Base-by-base conservation (phyloP, 2,888 invertebrate genomes). In the Panopea generosa region DNA sequence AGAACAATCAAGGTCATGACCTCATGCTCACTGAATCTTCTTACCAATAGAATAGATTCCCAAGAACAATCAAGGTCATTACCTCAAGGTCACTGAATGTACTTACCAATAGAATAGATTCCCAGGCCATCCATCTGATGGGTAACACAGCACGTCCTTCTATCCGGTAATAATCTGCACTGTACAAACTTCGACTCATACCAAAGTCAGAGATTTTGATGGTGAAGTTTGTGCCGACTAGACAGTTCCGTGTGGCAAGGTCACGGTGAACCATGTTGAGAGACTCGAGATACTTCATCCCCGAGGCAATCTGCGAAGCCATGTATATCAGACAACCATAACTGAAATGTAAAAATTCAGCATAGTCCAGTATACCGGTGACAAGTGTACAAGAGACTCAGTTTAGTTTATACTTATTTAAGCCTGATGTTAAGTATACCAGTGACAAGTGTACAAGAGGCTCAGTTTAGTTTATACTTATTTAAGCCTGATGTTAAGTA, bases 61-160 rank as follows among this genome's bases (percentile, higher is more conserved):
- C 33, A 33, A 4, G 33, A 33, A 33, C 4, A 11, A 11, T 33
- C 33, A 33, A 33, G 33, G 4, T 33, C 11, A 33, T 33, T 7
- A 11, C 4, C 11, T 33, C 33, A 33, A 33, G 33, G 33, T 33
- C 33, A 33, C 11, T 11, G 11, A 33, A 33, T 33, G 33, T 20
- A 24, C 87, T 84, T 70, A 92, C 92, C 89, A 92, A 81, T 82
- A 96, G 94, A 70, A 96, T 95, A 1, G 96, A 95, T 92, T 97
- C 97, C 96, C 97, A 97, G 1, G 97, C 96, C 94, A 97, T 97
- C 97, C 97, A 97, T 56, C 98, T 94, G 66, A 98, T 95, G 0
- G 98, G 97, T 85, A 98, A 93, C 61, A 95, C 95, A 85, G 96
- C 96, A 33, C 95, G 94, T 0, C 96, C 96, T 87, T 96, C 96